These are phyloP conservation scores for Bolborhynchus lineola DNA, from an alignment of 2,113 vertebrate species.

Conservation along the genomic window DNA sequence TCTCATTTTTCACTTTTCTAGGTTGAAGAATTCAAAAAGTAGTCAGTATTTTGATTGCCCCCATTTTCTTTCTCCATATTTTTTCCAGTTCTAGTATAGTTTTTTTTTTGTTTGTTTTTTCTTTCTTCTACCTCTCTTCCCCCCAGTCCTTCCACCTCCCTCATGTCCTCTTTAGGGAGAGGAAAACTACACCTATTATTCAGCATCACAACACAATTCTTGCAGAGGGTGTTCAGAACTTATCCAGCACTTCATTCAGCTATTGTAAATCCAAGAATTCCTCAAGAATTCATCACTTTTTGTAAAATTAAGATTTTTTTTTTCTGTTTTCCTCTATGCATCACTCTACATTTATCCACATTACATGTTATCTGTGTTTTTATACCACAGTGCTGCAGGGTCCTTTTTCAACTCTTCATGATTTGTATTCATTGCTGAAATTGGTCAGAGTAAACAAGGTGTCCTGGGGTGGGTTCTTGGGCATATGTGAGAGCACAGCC, in stretches of 20 bases:
- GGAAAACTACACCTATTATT: not conserved
- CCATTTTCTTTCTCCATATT: not conserved
- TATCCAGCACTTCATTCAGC: not conserved
- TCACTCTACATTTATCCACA: not conserved
- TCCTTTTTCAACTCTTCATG: not conserved
- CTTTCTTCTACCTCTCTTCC: not conserved
- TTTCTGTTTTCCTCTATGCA: not conserved
- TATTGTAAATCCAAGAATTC: not conserved
- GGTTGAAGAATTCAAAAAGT: not conserved
- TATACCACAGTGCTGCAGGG: not conserved
- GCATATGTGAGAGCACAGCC: not conserved
- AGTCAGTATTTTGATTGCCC: not conserved
- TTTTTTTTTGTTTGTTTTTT: not conserved
- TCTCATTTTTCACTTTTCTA: not conserved
- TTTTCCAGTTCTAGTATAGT: not conserved
- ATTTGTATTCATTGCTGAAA: not conserved
- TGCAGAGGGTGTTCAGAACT: not conserved
- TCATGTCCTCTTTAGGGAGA: not conserved
- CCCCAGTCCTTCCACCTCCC: fast-evolving
- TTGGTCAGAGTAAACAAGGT: not conserved
- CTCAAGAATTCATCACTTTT: not conserved
- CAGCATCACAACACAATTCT: not conserved
- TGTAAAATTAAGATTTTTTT: not conserved
- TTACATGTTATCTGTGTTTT: not conserved
- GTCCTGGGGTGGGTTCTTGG: not conserved